These are phyloP conservation scores for Machimus atricapillus DNA, from an alignment of 2,888 invertebrate genomes.

Conservation along the genomic window DNA sequence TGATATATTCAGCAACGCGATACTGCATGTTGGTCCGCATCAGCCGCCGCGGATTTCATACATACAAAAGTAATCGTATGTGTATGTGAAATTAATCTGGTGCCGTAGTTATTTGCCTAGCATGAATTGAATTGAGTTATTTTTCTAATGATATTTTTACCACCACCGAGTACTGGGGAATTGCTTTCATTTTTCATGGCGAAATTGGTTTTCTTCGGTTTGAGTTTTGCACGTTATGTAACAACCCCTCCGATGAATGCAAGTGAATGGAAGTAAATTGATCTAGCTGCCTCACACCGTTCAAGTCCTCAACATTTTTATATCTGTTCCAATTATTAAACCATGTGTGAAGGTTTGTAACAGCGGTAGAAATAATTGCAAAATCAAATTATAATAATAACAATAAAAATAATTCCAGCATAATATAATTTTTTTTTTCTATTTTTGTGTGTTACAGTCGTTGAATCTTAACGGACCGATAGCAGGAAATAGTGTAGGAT, in stretches of 20 bases:
- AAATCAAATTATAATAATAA: not conserved
- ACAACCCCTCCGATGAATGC: not conserved
- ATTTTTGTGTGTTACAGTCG: constrained; percentile 54
- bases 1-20: not conserved
- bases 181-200: constrained; percentile 27
- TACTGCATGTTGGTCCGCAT: not conserved
- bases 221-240: not conserved
- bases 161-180: not conserved
- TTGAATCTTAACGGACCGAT: constrained; percentile 58
- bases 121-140: not conserved
- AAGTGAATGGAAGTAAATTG: constrained; percentile 12
- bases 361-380: not conserved
- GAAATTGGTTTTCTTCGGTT: constrained; percentile 7
- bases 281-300: not conserved
- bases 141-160: not conserved
- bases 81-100: not conserved
- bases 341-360: not conserved
- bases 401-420: not conserved
- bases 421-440: not conserved
- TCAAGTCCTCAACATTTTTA: not conserved
- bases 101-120: not conserved
- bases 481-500: constrained; percentile 48
- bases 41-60: not conserved
- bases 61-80: not conserved
- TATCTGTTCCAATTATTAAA: constrained; percentile 8